These are phyloP conservation scores for Bimastos eiseni DNA, from an alignment of 2,888 invertebrate species.

Conservation along the genomic window DNA sequence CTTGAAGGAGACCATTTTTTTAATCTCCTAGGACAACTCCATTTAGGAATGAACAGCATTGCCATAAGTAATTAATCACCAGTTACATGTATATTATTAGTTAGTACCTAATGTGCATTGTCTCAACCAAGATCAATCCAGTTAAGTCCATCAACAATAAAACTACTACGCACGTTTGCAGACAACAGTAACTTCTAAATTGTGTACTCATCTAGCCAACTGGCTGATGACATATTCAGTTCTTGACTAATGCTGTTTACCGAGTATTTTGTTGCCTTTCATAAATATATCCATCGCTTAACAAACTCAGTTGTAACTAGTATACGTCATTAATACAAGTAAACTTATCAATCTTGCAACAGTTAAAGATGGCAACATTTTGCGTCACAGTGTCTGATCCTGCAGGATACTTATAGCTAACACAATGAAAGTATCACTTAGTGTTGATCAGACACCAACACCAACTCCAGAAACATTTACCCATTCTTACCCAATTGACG, in stretches of 20 bases:
- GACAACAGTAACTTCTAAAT: neutral
- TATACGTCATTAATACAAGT: neutral
- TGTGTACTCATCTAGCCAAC: neutral
- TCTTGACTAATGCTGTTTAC: neutral
- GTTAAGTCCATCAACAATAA: neutral
- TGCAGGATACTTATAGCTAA: neutral
- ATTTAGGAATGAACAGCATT: neutral
- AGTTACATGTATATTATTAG: neutral
- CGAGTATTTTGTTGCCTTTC: too few species aligned
- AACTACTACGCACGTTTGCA: neutral
- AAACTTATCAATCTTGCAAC: neutral
- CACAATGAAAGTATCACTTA: neutral
- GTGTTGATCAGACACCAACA: neutral
- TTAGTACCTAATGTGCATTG: neutral
- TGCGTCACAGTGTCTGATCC: neutral
- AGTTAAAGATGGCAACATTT: neutral
- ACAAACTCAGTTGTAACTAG: neutral
- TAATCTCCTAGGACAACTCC: neutral
- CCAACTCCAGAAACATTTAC: neutral
- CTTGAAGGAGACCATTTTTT: neutral
- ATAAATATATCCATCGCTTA: neutral
- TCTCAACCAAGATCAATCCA: neutral
- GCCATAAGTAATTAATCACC: neutral
- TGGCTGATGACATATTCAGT: neutral
- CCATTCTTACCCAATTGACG: neutral